Evolutionary conservation across 2,797 vertebrate species (phyloP).

Genomic region (Gymnodraco acuticeps): DNA sequence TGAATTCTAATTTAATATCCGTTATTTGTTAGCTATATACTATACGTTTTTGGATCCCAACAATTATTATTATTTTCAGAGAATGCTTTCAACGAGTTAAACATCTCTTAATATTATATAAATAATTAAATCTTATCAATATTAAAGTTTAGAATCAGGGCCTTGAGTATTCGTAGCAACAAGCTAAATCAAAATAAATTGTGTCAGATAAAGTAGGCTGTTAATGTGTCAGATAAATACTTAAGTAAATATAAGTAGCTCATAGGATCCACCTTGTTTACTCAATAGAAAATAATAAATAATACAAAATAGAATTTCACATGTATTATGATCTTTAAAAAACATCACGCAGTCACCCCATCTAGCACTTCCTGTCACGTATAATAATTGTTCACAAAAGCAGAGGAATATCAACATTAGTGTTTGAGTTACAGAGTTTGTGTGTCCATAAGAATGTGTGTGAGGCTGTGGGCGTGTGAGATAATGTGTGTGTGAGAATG

Average conservation of each 20-base stretch:
- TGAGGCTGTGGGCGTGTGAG: background rate
- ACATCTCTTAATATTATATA: background rate
- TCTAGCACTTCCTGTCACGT: background rate
- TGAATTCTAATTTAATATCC: no score
- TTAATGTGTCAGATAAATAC: no score
- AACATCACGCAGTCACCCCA: background rate
- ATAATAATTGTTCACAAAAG: background rate
- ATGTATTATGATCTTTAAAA: background rate
- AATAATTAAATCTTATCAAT: background rate
- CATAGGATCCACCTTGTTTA: no score
- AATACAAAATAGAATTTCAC: background rate
- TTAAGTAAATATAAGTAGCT: no score
- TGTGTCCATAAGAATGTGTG: constrained; percentile 6
- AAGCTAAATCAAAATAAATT: background rate
- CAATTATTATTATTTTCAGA: no score
- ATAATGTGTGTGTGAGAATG: constrained; percentile 46
- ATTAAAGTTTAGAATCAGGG: no score
- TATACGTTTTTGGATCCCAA: no score
- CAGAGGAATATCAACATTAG: background rate
- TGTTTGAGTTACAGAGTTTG: background rate
- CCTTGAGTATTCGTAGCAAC: background rate
- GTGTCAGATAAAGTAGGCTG: no score
- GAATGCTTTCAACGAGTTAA: background rate
- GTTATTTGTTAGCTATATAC: no score
- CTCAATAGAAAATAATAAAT: no score